These are phyloP conservation scores for Scrobipalpa costella DNA, from an alignment of 2,888 invertebrate genomes.

Conservation along the genomic window DNA sequence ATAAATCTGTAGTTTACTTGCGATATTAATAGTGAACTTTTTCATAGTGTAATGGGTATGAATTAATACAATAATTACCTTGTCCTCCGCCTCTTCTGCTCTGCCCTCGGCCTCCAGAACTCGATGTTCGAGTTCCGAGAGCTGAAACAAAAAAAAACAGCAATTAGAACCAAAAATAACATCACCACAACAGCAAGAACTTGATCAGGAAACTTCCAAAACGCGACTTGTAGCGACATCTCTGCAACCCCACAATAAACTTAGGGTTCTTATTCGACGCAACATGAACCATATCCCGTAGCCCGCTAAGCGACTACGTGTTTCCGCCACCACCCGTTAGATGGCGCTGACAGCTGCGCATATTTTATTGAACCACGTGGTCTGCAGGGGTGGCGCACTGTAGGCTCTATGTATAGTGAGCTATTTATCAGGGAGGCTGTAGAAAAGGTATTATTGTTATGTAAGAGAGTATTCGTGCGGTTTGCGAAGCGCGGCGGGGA, in stretches of 20 bases:
- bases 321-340: slow-evolving; percentile 61
- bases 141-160: slow-evolving; percentile 83
- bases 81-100: slow-evolving; percentile 96
- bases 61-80: slow-evolving; percentile 82
- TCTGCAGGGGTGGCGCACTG: slow-evolving; percentile 39
- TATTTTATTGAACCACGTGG: slow-evolving; percentile 77
- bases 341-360: slow-evolving; percentile 58
- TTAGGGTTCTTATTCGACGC: background rate
- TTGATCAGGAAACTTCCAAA: slow-evolving; percentile 22
- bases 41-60: no score
- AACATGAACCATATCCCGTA: background rate
- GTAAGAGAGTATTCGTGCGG: slow-evolving; percentile 76
- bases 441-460: slow-evolving; percentile 76
- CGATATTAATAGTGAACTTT: no score
- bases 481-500: slow-evolving; percentile 59
- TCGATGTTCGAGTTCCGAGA: slow-evolving; percentile 95
- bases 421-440: slow-evolving; percentile 62
- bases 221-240: slow-evolving; percentile 56
- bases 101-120: slow-evolving; percentile 95
- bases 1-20: no score
- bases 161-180: slow-evolving; percentile 1
- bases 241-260: slow-evolving; percentile 34
- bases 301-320: slow-evolving; percentile 33
- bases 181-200: background rate
- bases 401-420: slow-evolving; percentile 39